Percentiles rank a stretch among this genome's conserved stretches.
phyloP scores from a whole-genome alignment of 2,888 invertebrate species.

The Thysanoteuthis rhombus region DNA sequence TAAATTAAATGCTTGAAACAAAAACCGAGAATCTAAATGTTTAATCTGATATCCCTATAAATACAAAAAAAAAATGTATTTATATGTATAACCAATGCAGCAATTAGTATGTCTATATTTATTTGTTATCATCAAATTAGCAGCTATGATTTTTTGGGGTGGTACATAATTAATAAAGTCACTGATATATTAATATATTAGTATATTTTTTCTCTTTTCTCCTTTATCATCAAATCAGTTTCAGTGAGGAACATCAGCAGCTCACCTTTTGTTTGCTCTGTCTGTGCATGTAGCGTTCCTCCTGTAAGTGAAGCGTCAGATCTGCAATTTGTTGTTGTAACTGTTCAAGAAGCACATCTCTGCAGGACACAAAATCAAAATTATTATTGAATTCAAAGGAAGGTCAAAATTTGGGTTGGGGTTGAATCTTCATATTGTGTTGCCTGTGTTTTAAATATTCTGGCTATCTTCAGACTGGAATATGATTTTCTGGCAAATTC shows the following conservation, averaged over 20 bases:
- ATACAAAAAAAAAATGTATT: too few species aligned
- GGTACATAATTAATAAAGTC: background rate
- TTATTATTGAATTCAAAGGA: too few species aligned
- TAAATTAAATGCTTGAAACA: too few species aligned
- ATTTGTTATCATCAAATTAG: background rate
- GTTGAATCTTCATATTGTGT: too few species aligned
- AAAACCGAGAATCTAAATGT: too few species aligned
- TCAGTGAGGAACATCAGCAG: background rate
- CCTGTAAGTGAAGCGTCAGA: background rate
- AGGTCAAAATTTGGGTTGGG: too few species aligned
- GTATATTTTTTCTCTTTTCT: background rate
- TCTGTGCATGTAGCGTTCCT: constrained; percentile 16
- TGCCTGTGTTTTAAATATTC: too few species aligned
- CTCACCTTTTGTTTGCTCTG: constrained; percentile 28
- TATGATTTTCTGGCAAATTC: too few species aligned
- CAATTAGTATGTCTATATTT: background rate
- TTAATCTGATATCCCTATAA: too few species aligned
- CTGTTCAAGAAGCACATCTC: background rate
- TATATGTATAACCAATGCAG: too few species aligned
- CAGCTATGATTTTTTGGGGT: background rate
- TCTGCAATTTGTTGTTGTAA: constrained; percentile 28
- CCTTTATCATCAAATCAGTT: background rate
- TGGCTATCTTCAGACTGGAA: too few species aligned
- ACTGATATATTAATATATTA: background rate
- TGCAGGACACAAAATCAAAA: background rate